phyloP scores from a whole-genome alignment of 2,797 vertebrate genomes.

The Typhlichthys eigenmanni region DNA sequence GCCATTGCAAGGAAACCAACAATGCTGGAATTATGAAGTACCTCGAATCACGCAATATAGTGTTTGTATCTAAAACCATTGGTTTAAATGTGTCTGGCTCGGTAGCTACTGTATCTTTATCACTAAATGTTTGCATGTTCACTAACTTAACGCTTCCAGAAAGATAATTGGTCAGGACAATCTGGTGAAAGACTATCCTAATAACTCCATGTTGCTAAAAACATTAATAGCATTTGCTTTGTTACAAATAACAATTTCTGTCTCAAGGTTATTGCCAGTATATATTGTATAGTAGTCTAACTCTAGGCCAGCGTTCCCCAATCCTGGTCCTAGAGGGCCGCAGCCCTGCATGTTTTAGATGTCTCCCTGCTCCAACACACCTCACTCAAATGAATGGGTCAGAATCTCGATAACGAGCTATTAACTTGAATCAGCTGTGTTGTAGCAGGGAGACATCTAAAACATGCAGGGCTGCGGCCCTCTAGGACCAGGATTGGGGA shows the following conservation, averaged over 20 bases:
- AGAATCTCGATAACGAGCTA: no score
- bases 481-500: no score
- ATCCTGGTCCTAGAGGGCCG: no score
- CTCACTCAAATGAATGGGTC: no score
- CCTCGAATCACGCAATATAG: constrained; percentile 47
- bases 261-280: background rate
- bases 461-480: no score
- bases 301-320: constrained; percentile 11
- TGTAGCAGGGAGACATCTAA: no score
- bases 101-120: constrained; percentile 43
- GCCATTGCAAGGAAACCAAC: constrained; percentile 40
- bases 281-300: constrained; percentile 26
- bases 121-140: constrained; percentile 64
- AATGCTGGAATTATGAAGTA: constrained; percentile 52
- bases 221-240: background rate
- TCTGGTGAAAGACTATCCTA: constrained; percentile 43
- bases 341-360: no score
- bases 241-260: background rate
- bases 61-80: constrained; percentile 51
- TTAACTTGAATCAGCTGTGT: no score
- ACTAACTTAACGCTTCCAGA: constrained; percentile 28
- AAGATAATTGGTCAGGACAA: constrained; percentile 11
- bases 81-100: constrained; percentile 62
- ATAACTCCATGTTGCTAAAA: constrained; percentile 21
- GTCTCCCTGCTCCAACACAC: no score